Evolutionary conservation across 2,797 vertebrate genomes (phyloP).

Genomic region (Pipistrellus pipistrellus): DNA sequence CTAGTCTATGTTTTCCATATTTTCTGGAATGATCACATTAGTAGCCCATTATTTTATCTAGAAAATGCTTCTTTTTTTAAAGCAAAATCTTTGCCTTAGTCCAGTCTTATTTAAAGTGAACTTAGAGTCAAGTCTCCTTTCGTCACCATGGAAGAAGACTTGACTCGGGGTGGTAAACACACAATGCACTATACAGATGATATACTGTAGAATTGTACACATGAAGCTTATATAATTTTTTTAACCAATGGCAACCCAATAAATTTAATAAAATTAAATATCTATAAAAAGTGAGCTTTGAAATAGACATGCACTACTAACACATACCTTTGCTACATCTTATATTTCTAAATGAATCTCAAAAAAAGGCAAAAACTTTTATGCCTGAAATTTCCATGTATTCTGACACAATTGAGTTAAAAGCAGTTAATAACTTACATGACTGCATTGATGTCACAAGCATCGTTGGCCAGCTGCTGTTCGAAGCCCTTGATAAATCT

Average conservation of each 20-base stretch:
- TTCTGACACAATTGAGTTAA: not conserved
- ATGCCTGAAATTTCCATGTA: not conserved
- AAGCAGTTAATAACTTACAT: constrained; percentile 84
- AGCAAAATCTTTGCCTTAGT: not conserved
- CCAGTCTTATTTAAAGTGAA: not conserved
- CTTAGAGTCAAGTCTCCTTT: not conserved
- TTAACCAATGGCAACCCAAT: not conserved
- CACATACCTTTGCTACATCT: not conserved
- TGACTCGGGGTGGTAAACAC: not conserved
- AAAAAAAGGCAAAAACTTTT: not conserved
- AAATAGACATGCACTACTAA: not conserved
- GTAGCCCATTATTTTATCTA: not conserved
- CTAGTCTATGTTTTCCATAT: not conserved
- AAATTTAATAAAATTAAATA: not conserved
- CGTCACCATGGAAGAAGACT: not conserved
- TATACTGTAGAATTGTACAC: not conserved
- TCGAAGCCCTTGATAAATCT: constrained; percentile 80
- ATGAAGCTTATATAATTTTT: not conserved
- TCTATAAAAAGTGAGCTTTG: not conserved
- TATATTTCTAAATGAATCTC: not conserved
- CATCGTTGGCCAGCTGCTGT: constrained; percentile 85
- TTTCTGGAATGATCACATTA: not conserved
- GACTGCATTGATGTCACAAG: constrained; percentile 88
- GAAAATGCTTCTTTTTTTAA: not conserved
- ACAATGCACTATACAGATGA: not conserved